A percentile compares a stretch with the other conserved stretches of the same genome.
These are phyloP conservation scores for Telmatochromis bifrenatus DNA, from an alignment of 2,113 vertebrate species.

Conservation along the genomic window DNA sequence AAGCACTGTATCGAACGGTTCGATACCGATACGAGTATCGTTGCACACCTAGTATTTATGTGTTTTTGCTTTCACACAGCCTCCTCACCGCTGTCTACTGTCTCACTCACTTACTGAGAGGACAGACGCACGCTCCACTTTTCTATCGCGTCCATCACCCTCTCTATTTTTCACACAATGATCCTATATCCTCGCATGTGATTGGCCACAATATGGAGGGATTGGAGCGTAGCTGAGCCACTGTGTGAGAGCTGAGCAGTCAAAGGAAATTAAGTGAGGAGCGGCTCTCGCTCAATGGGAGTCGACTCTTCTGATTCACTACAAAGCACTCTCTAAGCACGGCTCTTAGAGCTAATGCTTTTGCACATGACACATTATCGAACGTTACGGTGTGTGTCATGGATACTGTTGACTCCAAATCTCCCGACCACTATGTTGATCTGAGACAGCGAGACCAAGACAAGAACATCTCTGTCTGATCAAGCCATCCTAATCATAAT, in stretches of 20 bases:
- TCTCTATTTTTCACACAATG: not conserved
- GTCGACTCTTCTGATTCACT: not conserved
- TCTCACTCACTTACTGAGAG: not conserved
- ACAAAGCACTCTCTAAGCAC: not conserved
- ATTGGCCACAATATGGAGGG: not conserved
- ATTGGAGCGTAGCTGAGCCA: not conserved
- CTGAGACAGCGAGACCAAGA: rapidly evolving
- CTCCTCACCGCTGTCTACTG: not conserved
- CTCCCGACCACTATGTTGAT: not conserved
- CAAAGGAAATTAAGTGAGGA: not conserved
- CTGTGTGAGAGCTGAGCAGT: not conserved
- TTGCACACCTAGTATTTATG: not conserved
- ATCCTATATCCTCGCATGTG: not conserved
- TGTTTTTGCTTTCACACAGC: not conserved
- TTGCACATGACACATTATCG: rapidly evolving
- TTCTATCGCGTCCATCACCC: rapidly evolving
- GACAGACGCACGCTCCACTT: not conserved
- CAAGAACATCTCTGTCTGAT: not conserved
- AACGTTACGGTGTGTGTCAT: rapidly evolving
- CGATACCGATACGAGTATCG: rapidly evolving
- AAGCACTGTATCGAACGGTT: too few species aligned
- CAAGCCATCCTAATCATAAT: not conserved
- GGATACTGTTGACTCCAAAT: not conserved
- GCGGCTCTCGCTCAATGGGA: rapidly evolving
- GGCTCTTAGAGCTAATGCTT: not conserved